A percentile compares a stretch with the other conserved stretches of the same genome.
Evolutionary conservation across 1,140 invertebrate genomes (phyloP).

Genomic region (Eurosta solidaginis): DNA sequence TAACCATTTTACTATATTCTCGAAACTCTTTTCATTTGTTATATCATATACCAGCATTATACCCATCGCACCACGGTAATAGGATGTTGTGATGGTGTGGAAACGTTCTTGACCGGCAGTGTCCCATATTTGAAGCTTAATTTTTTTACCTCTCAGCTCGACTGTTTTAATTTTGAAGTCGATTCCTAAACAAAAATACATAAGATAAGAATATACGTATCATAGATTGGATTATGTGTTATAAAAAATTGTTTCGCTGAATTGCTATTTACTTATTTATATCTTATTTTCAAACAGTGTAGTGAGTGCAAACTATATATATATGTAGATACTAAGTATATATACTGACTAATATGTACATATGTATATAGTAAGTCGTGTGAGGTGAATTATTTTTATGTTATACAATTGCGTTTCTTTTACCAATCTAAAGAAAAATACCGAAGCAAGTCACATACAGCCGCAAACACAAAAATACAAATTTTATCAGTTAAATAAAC

Average conservation of each 20-base stretch:
- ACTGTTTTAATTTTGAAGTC: constrained; percentile 99
- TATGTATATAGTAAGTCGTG: neutral
- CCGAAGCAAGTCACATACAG: too few species aligned
- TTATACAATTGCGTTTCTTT: neutral
- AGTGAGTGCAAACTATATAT: neutral
- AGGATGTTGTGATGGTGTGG: constrained; percentile 96
- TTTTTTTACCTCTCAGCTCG: constrained; percentile 96
- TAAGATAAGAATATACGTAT: constrained; percentile 16
- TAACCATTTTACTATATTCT: constrained; percentile 98
- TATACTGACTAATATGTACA: neutral
- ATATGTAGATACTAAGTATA: too few species aligned
- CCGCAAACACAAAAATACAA: too few species aligned
- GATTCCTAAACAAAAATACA: constrained; percentile 80
- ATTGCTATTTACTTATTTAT: neutral
- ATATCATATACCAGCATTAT: constrained; percentile 99
- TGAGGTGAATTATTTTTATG: neutral
- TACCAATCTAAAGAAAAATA: neutral
- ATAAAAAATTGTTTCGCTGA: neutral
- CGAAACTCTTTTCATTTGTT: constrained; percentile 97
- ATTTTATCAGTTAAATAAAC: too few species aligned
- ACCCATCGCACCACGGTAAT: constrained; percentile 97
- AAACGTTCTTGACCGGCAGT: constrained; percentile 91
- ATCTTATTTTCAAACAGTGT: neutral
- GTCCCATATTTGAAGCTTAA: constrained; percentile 96
- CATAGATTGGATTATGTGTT: neutral